Evolutionary conservation across 2,113 vertebrate genomes (phyloP), one percentile per base, ranked within the genome.

Genomic region (Typhlomys cinereus): DNA sequence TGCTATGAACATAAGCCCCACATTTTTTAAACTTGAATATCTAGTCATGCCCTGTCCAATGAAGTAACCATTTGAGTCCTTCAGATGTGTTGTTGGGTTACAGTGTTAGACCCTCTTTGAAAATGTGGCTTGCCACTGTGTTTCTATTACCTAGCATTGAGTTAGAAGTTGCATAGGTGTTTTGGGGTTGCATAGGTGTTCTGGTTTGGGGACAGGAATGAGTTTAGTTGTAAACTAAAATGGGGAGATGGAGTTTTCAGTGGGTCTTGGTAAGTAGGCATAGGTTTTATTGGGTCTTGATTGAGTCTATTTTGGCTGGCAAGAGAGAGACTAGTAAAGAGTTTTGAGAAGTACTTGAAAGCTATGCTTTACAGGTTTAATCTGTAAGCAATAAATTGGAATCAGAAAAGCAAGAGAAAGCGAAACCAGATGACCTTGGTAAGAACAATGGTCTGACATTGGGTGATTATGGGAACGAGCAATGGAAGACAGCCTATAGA

Each of bases 401-500:
- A 87, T 94, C 80, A 67, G n/a, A 89, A 89, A 80, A 41, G 21
- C 39, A 73, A 83, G 76, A 94, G 70, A 76, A 67, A 34, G 41
- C 91, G 54, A 89, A 76, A 88, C 46, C 67, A 91, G 52, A 52
- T 86, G 52, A 73, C 82, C 39, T 70, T 92, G 31, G 31, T 87
- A 44, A 75, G 59, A 91, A 70, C 11, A 48, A 71, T 85, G 20
- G 7, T 73, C 27, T 91, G 79, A 59, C 39, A 31, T 34, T 74
- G 20, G 59, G 14, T 93, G 29, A 79, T 39, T 52, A 18, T 81
- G 31, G 21, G 75, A 84, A 71, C 89, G 71, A 78, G 88, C n/a
- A 94, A 46, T 57, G 59, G 69, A 91, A 8, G 39, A 83, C 10
- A 39, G 52, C 20, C 5, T 41, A 79, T 62, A 62, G 64, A 34